These are phyloP conservation scores for Zaprionus vittiger DNA, from an alignment of 1,140 invertebrate species.

Conservation along the genomic window DNA sequence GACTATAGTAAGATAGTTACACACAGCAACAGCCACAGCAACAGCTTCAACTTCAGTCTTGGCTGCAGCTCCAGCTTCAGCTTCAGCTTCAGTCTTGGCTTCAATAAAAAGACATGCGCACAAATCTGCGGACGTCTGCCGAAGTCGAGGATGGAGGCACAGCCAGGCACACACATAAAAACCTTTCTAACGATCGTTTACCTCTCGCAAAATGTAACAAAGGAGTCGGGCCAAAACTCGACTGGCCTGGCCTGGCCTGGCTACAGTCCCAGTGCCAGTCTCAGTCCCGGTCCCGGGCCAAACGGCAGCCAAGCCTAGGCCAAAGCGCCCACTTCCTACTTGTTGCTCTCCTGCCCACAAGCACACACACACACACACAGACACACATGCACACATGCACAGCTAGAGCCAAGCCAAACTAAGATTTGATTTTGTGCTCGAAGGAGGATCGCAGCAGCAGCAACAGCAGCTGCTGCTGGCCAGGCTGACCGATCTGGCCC, in stretches of 20 bases:
- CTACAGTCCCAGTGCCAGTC: not conserved
- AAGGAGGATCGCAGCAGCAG: slow-evolving; percentile 4
- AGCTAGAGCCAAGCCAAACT: slow-evolving; percentile 26
- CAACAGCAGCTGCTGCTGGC: slow-evolving; percentile 37
- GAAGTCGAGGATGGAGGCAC: slow-evolving; percentile 34
- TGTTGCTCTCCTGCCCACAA: slow-evolving; percentile 54
- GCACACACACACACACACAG: slow-evolving; percentile 35
- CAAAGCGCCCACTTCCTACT: slow-evolving; percentile 79
- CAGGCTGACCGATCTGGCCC: slow-evolving; percentile 47
- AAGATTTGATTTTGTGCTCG: slow-evolving; percentile 46
- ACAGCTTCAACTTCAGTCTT: slow-evolving; percentile 37
- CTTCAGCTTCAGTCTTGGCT: slow-evolving; percentile 41
- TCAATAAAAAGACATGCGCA: slow-evolving; percentile 80
- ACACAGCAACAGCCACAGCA: slow-evolving; percentile 13
- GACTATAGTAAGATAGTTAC: slow-evolving; percentile 66
- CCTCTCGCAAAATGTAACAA: slow-evolving; percentile 82
- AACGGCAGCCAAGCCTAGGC: slow-evolving; percentile 65
- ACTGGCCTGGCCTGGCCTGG: slow-evolving; percentile 39
- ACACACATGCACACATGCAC: slow-evolving; percentile 30
- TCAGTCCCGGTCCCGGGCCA: slow-evolving; percentile 34
- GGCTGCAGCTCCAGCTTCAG: slow-evolving; percentile 39
- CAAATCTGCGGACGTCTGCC: slow-evolving; percentile 66
- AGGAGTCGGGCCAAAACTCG: slow-evolving; percentile 71
- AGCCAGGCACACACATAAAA: slow-evolving; percentile 65
- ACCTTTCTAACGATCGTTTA: slow-evolving; percentile 83